These are phyloP conservation scores for Erpornis zantholeuca DNA, from an alignment of 2,113 vertebrate species.

Conservation along the genomic window DNA sequence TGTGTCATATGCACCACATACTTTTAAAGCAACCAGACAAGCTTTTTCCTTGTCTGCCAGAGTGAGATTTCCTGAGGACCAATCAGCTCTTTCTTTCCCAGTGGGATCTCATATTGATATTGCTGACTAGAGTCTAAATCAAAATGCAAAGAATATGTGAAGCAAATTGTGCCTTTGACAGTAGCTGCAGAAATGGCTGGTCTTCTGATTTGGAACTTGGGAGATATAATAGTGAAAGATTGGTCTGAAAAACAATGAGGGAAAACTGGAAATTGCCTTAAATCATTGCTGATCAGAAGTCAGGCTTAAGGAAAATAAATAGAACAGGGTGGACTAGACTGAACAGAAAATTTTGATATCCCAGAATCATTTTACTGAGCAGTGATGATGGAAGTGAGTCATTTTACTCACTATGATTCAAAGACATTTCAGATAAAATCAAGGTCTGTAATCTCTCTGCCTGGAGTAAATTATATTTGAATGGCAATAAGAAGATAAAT, in stretches of 20 bases:
- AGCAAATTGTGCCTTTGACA: neutral
- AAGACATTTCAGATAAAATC: constrained; percentile 28
- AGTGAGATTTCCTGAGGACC: neutral
- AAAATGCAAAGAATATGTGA: neutral
- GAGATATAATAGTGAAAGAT: neutral
- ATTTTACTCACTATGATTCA: constrained; percentile 49
- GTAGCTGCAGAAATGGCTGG: neutral
- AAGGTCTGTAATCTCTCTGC: constrained; percentile 42
- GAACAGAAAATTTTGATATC: constrained; percentile 42
- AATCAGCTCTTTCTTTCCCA: neutral
- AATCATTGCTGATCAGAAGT: neutral
- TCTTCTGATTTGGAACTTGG: neutral
- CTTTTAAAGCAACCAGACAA: neutral
- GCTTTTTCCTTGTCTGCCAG: neutral
- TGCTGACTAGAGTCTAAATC: neutral
- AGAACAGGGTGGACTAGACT: neutral
- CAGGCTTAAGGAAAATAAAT: constrained; percentile 11
- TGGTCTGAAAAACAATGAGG: neutral
- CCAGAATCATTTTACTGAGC: constrained; percentile 5
- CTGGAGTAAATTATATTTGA: constrained; percentile 52
- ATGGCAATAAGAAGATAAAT: constrained; percentile 56
- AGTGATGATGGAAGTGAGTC: constrained; percentile 47
- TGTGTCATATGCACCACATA: neutral
- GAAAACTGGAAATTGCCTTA: neutral
- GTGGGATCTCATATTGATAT: neutral